These are phyloP conservation scores for Sylvilagus floridanus DNA, from an alignment of 2,797 vertebrate genomes.

Conservation along the genomic window DNA sequence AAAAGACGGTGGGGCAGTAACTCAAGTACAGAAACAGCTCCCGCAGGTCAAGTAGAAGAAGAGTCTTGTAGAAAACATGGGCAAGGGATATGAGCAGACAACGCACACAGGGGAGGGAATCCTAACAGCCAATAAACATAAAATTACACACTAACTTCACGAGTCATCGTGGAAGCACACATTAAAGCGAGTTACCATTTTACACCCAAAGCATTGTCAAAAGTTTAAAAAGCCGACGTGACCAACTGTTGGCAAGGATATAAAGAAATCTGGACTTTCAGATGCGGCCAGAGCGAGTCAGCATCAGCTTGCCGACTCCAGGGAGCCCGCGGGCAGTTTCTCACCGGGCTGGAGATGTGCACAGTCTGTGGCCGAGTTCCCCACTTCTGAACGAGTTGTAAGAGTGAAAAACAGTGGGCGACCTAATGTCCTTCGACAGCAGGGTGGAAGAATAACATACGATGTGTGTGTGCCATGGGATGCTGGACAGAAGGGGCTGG, in stretches of 20 bases:
- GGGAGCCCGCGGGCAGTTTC: neutral
- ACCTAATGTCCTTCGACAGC: neutral
- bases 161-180: slow-evolving; percentile 45
- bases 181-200: slow-evolving; percentile 70
- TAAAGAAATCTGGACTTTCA: slow-evolving; percentile 58
- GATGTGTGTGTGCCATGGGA: neutral
- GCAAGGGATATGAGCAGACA: neutral
- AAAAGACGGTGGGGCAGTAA: slow-evolving; percentile 56
- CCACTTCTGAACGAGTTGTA: neutral
- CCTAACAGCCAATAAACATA: slow-evolving; percentile 62
- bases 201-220: slow-evolving; percentile 73
- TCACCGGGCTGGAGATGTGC: neutral
- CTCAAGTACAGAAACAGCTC: neutral
- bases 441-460: neutral
- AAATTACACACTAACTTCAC: slow-evolving; percentile 61
- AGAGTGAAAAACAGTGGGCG: neutral
- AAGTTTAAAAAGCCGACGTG: slow-evolving; percentile 66
- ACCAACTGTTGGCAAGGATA: slow-evolving; percentile 63
- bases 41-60: slow-evolving; percentile 12
- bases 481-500: too few relatives aligned
- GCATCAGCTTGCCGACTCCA: neutral
- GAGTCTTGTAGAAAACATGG: slow-evolving; percentile 7
- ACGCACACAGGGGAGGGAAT: slow-evolving; percentile 16
- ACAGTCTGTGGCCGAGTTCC: neutral
- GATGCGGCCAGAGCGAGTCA: neutral